Conservation (phyloP, 2,888 invertebrate genomes). For the Diarsia mendica region DNA sequence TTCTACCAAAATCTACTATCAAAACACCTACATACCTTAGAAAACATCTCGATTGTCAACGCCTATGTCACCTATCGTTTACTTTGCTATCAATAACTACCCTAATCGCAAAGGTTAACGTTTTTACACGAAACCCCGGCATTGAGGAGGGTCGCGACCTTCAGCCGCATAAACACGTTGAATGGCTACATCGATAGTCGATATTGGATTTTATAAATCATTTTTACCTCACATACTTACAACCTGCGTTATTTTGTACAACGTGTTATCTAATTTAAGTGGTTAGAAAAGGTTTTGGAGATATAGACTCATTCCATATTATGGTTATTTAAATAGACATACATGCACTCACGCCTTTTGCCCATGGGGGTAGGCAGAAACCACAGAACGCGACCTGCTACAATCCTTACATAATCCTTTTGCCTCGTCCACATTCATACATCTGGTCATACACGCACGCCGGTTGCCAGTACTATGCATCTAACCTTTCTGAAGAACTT, state of each 20-base stretch:
- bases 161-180: constrained; percentile 35
- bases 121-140: constrained; percentile 42
- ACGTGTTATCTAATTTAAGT: background rate
- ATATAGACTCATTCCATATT: background rate
- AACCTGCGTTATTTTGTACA: background rate
- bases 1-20: background rate
- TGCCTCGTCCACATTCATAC: no score
- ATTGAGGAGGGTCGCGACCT: constrained; percentile 59
- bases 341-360: no score
- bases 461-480: no score
- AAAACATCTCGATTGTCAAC: constrained; percentile 6
- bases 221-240: constrained; percentile 28
- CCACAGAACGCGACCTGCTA: no score
- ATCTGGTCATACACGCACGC: no score
- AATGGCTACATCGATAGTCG: constrained; percentile 50
- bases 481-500: no score
- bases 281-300: background rate
- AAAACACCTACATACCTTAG: background rate
- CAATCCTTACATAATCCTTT: no score
- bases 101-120: constrained; percentile 45
- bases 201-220: constrained; percentile 51
- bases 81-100: constrained; percentile 37
- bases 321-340: background rate
- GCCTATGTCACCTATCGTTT: constrained; percentile 17
- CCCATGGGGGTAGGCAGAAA: no score